phyloP scores from a whole-genome alignment of 1,140 invertebrate species.

The Drosophila gunungcola region DNA sequence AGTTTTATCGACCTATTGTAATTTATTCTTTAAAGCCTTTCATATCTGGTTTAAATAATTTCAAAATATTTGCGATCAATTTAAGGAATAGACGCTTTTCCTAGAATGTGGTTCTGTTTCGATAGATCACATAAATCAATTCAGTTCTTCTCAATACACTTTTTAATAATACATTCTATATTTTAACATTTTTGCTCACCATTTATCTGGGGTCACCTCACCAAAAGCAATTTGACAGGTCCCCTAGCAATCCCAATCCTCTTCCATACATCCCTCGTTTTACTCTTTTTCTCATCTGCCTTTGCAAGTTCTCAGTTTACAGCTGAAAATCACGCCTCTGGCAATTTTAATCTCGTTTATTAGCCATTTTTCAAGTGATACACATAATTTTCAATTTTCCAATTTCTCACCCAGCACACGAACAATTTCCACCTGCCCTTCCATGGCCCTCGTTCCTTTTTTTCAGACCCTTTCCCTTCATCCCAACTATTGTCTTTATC shows the following conservation, averaged over 20 bases:
- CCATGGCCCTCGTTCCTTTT: slow-evolving; percentile 1
- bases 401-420: slow-evolving; percentile 64
- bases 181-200: background rate
- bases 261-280: background rate
- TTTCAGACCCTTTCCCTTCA: slow-evolving; percentile 11
- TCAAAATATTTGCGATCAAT: no score
- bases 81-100: no score
- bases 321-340: slow-evolving; percentile 62
- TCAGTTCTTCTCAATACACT: background rate
- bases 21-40: no score
- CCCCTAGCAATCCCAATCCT: background rate
- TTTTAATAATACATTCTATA: background rate
- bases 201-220: slow-evolving; percentile 1
- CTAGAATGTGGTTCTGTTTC: no score
- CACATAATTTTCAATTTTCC: slow-evolving; percentile 81
- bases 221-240: slow-evolving; percentile 9
- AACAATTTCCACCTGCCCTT: slow-evolving; percentile 50
- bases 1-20: no score
- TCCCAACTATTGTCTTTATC: slow-evolving; percentile 70
- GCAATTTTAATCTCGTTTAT: slow-evolving; percentile 83
- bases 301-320: slow-evolving; percentile 31
- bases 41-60: no score
- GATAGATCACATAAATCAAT: background rate
- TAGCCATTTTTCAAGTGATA: slow-evolving; percentile 81
- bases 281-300: slow-evolving; percentile 12